Evolutionary conservation across 2,113 vertebrate species (phyloP), one percentile per base, ranked within the genome.

Genomic region (Saccopteryx leptura): DNA sequence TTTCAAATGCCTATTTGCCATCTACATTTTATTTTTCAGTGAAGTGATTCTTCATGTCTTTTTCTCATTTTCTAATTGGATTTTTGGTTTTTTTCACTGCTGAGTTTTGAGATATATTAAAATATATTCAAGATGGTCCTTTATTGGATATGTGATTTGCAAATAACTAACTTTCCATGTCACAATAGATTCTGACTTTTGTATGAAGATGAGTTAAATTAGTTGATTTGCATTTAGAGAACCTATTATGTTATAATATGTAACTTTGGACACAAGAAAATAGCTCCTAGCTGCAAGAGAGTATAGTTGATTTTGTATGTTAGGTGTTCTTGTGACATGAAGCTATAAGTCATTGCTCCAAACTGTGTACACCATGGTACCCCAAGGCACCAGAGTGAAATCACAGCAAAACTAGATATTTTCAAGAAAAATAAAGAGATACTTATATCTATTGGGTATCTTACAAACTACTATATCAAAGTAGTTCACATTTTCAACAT

Each of bases 101-200:
- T 87, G 56, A 68, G n/a, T 19, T 90, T 94, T 82, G 23, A 92
- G 78, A 78, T 92, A 78, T 92, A 95, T 93, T 65, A n/a, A 78
- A 71, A 78, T 24, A 76, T 26, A 87, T 39, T 81, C 7, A 56
- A 60, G 17, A 56, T 33, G 54, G 80, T 69, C 15, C 21, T 71
- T 71, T 68, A 7, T 75, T n/a, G 23, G 26, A 17, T 33, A 33
- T 31, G 23, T 65, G 31, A 9, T 69, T 86, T 71, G 18, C 28
- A 93, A 71, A 81, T 90, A 89, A 79, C 21, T 15, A 50, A 65
- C 17, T 84, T 95, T 61, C 24, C 8, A 11, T 31, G 31, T 52
- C 78, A 21, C 23, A 65, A 54, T 39, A 18, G 33, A 61, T 66
- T 94, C 54, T 89, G 50, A 65, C 39, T 85, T 94, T 80, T 56